phyloP scores from a whole-genome alignment of 1,140 invertebrate species.

The Pseudobourletiella spinata region DNA sequence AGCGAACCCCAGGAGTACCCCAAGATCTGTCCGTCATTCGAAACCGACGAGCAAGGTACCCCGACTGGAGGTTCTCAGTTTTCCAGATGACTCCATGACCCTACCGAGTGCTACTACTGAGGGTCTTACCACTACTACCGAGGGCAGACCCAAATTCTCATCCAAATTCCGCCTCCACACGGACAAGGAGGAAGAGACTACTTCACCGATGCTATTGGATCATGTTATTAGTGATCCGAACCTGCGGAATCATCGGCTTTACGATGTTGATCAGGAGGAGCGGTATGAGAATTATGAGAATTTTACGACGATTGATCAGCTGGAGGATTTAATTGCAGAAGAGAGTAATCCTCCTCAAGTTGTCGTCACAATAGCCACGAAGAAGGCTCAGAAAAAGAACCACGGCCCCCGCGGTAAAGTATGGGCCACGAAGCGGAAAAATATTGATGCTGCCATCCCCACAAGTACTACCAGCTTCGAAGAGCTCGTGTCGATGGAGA shows the following conservation, averaged over 20 bases:
- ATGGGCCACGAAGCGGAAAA: no score
- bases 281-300: slow-evolving; percentile 28
- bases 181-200: background rate
- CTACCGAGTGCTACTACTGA: background rate
- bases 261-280: slow-evolving; percentile 7
- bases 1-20: background rate
- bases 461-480: background rate
- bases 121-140: background rate
- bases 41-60: background rate
- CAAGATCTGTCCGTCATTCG: background rate
- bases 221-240: slow-evolving; percentile 35
- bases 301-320: slow-evolving; percentile 31
- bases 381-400: no score
- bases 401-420: no score
- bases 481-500: background rate
- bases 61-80: background rate
- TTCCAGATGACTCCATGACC: background rate
- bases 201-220: background rate
- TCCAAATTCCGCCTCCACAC: slow-evolving; percentile 17
- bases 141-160: slow-evolving; percentile 18
- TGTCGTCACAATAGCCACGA: background rate
- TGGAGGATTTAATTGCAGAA: slow-evolving; percentile 34
- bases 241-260: slow-evolving; percentile 31
- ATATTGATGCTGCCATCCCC: no score
- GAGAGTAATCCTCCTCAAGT: slow-evolving; percentile 7